These are phyloP conservation scores for Sussaba pulchella DNA, from an alignment of 2,888 invertebrate genomes.

Conservation along the genomic window DNA sequence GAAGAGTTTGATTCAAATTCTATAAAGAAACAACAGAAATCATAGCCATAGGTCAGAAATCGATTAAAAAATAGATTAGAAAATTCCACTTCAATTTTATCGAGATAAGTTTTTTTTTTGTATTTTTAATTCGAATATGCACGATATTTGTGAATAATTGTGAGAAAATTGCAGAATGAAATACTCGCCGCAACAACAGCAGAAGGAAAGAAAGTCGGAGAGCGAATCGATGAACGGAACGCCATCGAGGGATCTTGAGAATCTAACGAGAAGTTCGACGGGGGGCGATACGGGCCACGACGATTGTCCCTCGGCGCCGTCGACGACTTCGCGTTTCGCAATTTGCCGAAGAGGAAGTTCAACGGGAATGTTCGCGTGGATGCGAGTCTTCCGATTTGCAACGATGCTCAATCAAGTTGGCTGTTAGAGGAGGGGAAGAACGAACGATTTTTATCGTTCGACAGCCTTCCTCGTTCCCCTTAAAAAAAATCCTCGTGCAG, in stretches of 20 bases:
- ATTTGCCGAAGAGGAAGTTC: conserved; percentile 75
- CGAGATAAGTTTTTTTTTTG: no score
- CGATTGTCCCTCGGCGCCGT: conserved; percentile 70
- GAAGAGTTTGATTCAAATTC: no score
- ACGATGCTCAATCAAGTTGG: conserved; percentile 81
- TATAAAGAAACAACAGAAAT: no score
- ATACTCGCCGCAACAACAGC: conserved; percentile 82
- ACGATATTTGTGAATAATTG: neutral
- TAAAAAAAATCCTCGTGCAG: conserved; percentile 27
- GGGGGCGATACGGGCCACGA: conserved; percentile 68
- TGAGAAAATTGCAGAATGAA: conserved; percentile 80
- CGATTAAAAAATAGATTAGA: no score
- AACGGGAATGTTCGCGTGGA: conserved; percentile 82
- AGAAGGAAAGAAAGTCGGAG: conserved; percentile 82
- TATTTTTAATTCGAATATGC: no score
- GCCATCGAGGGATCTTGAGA: conserved; percentile 72
- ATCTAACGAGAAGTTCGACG: conserved; percentile 48
- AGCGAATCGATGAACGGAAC: conserved; percentile 80
- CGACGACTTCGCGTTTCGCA: conserved; percentile 65
- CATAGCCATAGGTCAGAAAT: no score
- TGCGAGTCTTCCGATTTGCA: conserved; percentile 82
- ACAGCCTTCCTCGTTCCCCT: conserved; percentile 8
- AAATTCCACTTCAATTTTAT: no score
- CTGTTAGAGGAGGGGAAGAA: conserved; percentile 74
- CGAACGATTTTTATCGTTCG: conserved; percentile 16